These are phyloP conservation scores for Mesodorylaimus sp. DNA, from an alignment of 2,888 invertebrate genomes.

Conservation along the genomic window DNA sequence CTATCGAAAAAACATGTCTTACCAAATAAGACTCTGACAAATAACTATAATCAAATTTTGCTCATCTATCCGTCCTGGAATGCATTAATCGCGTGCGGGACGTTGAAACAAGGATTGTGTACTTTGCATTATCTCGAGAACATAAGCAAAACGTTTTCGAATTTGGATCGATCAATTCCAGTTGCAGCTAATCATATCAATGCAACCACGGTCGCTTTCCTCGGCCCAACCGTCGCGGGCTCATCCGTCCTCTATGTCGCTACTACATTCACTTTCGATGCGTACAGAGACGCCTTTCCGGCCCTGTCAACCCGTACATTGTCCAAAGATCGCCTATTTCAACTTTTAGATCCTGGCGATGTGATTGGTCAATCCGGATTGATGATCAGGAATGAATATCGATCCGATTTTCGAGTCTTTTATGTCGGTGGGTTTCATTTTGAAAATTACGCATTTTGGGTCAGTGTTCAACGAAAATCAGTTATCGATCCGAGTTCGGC, in stretches of 20 bases:
- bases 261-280: constrained; percentile 73
- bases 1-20: constrained; percentile 4
- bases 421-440: constrained; percentile 33
- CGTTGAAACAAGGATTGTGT: constrained; percentile 71
- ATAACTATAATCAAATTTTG: constrained; percentile 76
- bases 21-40: constrained; percentile 39
- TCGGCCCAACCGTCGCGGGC: constrained; percentile 45
- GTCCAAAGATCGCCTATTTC: constrained; percentile 34
- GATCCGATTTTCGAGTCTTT: constrained; percentile 23
- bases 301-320: constrained; percentile 71
- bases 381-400: constrained; percentile 20
- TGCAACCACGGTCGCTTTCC: constrained; percentile 75
- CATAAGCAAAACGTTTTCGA: constrained; percentile 57
- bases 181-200: constrained; percentile 76
- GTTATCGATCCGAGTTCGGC: constrained; percentile 15
- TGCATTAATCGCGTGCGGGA: constrained; percentile 67
- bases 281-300: constrained; percentile 74
- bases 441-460: constrained; percentile 33
- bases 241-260: constrained; percentile 59
- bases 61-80: constrained; percentile 58
- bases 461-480: constrained; percentile 27
- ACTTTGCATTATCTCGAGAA: constrained; percentile 52
- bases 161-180: constrained; percentile 39
- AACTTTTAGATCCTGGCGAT: constrained; percentile 19
- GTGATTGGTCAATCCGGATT: constrained; percentile 15